Base-by-base conservation (phyloP, 2,888 invertebrate species). In the Dasypogon diadema region DNA sequence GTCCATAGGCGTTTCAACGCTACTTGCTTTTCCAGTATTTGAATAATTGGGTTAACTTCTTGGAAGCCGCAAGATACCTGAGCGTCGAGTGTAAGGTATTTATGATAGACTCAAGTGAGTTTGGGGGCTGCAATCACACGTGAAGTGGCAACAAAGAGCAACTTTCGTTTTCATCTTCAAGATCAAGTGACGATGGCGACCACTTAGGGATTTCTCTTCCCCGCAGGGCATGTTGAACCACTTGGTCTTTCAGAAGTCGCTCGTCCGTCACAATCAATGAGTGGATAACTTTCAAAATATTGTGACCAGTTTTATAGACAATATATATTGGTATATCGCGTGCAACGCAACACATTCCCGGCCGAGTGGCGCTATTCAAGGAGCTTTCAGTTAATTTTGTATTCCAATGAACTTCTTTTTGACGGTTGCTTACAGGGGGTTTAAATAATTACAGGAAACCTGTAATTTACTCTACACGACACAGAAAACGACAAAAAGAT, bases 21-120 rank as follows among this genome's bases (percentile, higher is more conserved):
- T 75, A 26, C 34, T 2, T 60, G 72, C 42, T 58, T 70, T 72
- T 72, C 75, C 51, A 60, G 75, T 72, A 76, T 76, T 76, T 72
- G 26, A 76, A 70, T 51, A 76, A 76, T 70, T 76, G 42, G 75
- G 75, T 76, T 68, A 70, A 55, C 58, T 22, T 14, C 42, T 37
- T 22, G 37, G 55, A 37, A 56, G 42, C 46, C 21, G 8, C 21
- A 30, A n/a, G 34, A 54, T 5, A 65, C n/a, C 65, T 22, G n/a
- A 2, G 22, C 24, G 24, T n/a, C 48, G n/a, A 21, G 65, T 26
- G 46, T 46, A 3, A 10, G 2, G 8, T 42, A 2, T 24, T 10
- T 34, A 8, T 48, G 8, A 22, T 12, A 48, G n/a, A 37, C 34
- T 60, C 21, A 34, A 37, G 34, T 21, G 37, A 37, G 5, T 37